Evolutionary conservation across 2,888 invertebrate species (phyloP).

Genomic region (Acanthacorydalis orientalis): DNA sequence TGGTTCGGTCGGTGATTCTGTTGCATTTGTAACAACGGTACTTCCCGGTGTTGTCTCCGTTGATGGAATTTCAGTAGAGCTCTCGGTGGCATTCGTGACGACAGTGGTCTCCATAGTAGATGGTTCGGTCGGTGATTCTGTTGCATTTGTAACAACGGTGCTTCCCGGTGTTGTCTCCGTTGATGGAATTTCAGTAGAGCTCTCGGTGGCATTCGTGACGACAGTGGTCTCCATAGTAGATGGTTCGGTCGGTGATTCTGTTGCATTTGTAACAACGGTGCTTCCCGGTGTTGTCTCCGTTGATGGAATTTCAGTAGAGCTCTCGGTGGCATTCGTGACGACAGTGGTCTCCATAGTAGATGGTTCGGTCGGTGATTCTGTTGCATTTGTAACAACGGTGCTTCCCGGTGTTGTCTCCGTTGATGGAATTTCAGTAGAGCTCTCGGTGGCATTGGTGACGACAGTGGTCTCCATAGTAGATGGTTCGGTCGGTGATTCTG

Average conservation of each 20-base stretch:
- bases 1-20: too few relatives aligned
- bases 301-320: too few relatives aligned
- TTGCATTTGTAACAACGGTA: too few relatives aligned
- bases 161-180: not conserved
- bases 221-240: not conserved
- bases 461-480: too few relatives aligned
- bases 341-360: not conserved
- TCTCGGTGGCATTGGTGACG: too few relatives aligned
- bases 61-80: not conserved
- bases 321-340: not conserved
- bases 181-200: not conserved
- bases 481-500: too few relatives aligned
- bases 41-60: not conserved
- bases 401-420: too few relatives aligned
- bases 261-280: not conserved
- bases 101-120: not conserved
- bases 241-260: not conserved
- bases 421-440: too few relatives aligned
- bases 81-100: not conserved
- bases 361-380: not conserved
- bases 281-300: not conserved
- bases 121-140: too few relatives aligned
- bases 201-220: not conserved
- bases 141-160: too few relatives aligned
- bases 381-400: not conserved